Evolutionary conservation across 2,888 invertebrate species (phyloP), one percentile per base, ranked within the genome.

Genomic region (Eueremaeus valkanovi): DNA sequence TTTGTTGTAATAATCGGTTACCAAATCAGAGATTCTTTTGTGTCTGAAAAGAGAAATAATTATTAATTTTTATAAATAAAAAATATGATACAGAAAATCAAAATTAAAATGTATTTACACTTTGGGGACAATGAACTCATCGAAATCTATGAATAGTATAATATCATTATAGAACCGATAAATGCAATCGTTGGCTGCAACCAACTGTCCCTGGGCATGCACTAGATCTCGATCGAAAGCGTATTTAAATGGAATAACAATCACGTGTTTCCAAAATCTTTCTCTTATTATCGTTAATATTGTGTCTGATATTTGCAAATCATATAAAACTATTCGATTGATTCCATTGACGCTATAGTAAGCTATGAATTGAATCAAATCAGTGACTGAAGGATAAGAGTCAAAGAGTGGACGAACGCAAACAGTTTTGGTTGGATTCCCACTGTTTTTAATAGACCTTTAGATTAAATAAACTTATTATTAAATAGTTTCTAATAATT

Each of bases 301-400:
- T 13, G 18, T 33, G 33, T 33, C 33, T 18, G n/a, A 8, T 13
- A 63, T 36, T 18, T 63, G 9, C 3, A 63, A 18, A 31, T 63
- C 36, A 33, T 63, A 63, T 3, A 63, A 63, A n/a, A 33, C 63
- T 5, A 63, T 18, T 31, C n/a, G 33, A 3, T 18, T 63, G 6
- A 63, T 63, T 13, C n/a, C 31, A 33, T 63, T 63, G 3, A 27
- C 63, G 33, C 36, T 63, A 63, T 63, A 63, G 33, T 63, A 63
- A 21, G 63, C 63, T 11, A 63, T 31, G 36, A 63, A 63, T 16
- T 63, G 33, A 33, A 63, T 27, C 2, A 63, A 1, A 13, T 33
- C 3, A 18, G 63, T 5, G 5, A 63, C 6, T 6, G 21, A n/a
- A n/a, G 3, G 18, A 13, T 18, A 0, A 3, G 63, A 21, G 1